Evolutionary conservation across 1,140 invertebrate species (phyloP).

Genomic region (Oscheius sp.): DNA sequence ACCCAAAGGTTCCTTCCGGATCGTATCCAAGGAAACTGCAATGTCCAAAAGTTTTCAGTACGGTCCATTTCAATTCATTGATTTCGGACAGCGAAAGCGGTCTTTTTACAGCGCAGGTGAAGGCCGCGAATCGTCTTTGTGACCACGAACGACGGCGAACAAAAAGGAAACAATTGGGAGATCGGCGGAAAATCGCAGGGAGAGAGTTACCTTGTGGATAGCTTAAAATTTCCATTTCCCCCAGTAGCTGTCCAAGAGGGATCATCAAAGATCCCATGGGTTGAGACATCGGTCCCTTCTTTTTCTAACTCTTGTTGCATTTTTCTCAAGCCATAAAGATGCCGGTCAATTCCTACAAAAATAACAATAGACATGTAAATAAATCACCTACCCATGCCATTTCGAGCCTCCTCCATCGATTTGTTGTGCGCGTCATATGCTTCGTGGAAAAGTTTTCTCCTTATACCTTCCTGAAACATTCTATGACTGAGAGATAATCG

Average conservation of each 20-base stretch:
- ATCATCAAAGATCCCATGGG: slow-evolving; percentile 27
- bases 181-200: neutral
- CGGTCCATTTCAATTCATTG: neutral
- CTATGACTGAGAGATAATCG: no score
- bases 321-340: slow-evolving; percentile 61
- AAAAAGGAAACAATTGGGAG: neutral
- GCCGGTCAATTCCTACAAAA: slow-evolving; percentile 61
- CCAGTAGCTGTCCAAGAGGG: slow-evolving; percentile 21
- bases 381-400: neutral
- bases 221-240: slow-evolving; percentile 36
- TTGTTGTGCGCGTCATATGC: slow-evolving; percentile 39
- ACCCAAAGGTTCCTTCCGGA: slow-evolving; percentile 11
- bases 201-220: slow-evolving; percentile 37
- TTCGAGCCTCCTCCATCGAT: slow-evolving; percentile 33
- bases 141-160: no score
- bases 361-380: neutral
- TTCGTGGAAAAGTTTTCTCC: slow-evolving; percentile 17
- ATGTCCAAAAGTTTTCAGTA: neutral
- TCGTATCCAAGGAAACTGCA: slow-evolving; percentile 21
- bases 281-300: neutral
- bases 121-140: neutral
- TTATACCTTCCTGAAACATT: no score
- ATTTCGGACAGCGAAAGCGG: neutral
- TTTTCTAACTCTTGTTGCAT: neutral
- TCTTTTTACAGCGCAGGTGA: neutral